A percentile compares a stretch with the other conserved stretches of the same genome.
Conservation (phyloP, 2,888 invertebrate genomes). For the Drosophila buzzatii region DNA sequence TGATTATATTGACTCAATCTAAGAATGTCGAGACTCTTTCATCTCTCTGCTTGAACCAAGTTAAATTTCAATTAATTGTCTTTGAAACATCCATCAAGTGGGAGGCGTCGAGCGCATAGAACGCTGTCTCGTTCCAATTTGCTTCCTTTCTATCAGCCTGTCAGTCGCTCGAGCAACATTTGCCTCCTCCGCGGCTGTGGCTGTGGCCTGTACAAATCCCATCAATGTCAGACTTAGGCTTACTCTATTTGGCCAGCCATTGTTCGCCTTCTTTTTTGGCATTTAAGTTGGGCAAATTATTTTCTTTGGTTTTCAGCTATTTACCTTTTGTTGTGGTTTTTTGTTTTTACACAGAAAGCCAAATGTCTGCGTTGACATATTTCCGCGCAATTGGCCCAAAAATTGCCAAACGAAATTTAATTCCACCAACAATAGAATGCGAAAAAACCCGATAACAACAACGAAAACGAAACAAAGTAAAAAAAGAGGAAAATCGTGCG, state of each 20-base stretch:
- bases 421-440: slow-evolving; percentile 40
- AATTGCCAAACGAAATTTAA: slow-evolving; percentile 71
- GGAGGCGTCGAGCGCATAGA: neutral
- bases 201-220: slow-evolving; percentile 56
- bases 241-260: slow-evolving; percentile 28
- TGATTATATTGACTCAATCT: neutral
- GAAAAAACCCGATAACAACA: neutral
- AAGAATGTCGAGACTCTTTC: slow-evolving; percentile 2
- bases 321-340: slow-evolving; percentile 50
- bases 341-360: slow-evolving; percentile 21
- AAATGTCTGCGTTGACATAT: slow-evolving; percentile 53
- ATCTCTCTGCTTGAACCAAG: slow-evolving; percentile 15
- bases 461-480: neutral
- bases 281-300: slow-evolving; percentile 46
- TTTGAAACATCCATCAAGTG: slow-evolving; percentile 27
- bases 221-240: slow-evolving; percentile 68
- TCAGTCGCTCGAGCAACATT: slow-evolving; percentile 41
- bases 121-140: slow-evolving; percentile 6
- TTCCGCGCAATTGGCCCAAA: slow-evolving; percentile 71
- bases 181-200: slow-evolving; percentile 14
- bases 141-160: slow-evolving; percentile 30
- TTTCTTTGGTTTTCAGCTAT: slow-evolving; percentile 26
- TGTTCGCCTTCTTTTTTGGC: slow-evolving; percentile 18
- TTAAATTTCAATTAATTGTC: slow-evolving; percentile 51
- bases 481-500: slow-evolving; percentile 27